These are phyloP conservation scores for Orthosia cruda DNA, from an alignment of 2,888 invertebrate species.

Conservation along the genomic window DNA sequence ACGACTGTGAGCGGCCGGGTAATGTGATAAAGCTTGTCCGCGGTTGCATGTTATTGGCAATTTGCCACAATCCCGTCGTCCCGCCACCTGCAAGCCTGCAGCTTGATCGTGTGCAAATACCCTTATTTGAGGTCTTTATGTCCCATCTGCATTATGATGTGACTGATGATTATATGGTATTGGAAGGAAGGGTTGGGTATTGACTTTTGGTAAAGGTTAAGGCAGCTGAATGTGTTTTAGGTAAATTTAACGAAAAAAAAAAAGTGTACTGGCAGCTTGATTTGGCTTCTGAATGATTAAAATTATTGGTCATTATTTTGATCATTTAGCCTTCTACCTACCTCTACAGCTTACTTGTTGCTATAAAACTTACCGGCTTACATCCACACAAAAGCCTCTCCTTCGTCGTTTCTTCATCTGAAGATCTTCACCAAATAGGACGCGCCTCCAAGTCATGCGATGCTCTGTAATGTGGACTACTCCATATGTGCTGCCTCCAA, in stretches of 20 bases:
- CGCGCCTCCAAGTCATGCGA: too few species aligned
- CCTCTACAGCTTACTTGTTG: too few species aligned
- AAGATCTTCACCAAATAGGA: too few species aligned
- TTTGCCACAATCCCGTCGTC: slow-evolving; percentile 62
- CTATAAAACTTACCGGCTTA: too few species aligned
- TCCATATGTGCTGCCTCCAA: too few species aligned
- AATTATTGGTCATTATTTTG: background rate
- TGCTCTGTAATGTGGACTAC: too few species aligned
- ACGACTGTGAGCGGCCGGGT: slow-evolving; percentile 53
- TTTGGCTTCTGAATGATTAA: too few species aligned
- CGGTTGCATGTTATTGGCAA: slow-evolving; percentile 69
- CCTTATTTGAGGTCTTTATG: slow-evolving; percentile 63
- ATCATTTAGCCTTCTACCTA: too few species aligned
- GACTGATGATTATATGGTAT: slow-evolving; percentile 6
- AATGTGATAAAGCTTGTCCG: slow-evolving; percentile 65
- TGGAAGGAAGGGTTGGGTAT: background rate
- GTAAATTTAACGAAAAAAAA: background rate
- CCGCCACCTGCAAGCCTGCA: slow-evolving; percentile 60
- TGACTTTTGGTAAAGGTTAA: slow-evolving; percentile 4
- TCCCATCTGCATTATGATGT: slow-evolving; percentile 34
- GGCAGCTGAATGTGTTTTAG: background rate
- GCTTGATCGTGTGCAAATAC: slow-evolving; percentile 63
- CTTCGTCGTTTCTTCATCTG: too few species aligned
- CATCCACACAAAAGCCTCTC: too few species aligned
- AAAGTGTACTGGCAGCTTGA: background rate